Percentiles rank a stretch among this genome's conserved stretches.
phyloP scores from a whole-genome alignment of 1,140 invertebrate genomes.

The Drosophila grimshawi region DNA sequence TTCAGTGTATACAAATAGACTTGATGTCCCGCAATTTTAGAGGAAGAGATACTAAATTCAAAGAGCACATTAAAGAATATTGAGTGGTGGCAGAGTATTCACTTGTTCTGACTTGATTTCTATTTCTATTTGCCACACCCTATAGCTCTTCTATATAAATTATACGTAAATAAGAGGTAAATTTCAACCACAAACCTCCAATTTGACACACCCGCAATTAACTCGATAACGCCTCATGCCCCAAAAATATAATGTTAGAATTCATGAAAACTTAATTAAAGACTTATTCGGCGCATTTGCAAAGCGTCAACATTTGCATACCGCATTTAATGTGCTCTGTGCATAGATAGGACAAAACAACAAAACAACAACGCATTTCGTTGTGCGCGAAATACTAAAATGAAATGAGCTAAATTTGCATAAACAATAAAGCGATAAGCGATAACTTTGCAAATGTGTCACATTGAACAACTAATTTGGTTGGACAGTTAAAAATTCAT shows the following conservation, averaged over 20 bases:
- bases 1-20: no score
- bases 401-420: conserved; percentile 77
- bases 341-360: conserved; percentile 60
- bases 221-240: conserved; percentile 45
- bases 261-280: conserved; percentile 81
- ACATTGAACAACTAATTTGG: conserved; percentile 78
- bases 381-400: conserved; percentile 65
- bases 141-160: conserved; percentile 3
- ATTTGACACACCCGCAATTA: conserved; percentile 8
- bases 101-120: no score
- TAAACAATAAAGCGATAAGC: conserved; percentile 81
- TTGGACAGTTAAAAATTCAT: conserved; percentile 57
- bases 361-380: conserved; percentile 44
- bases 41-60: no score
- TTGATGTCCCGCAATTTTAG: no score
- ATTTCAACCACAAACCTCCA: neutral
- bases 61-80: no score
- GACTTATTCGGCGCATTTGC: conserved; percentile 65
- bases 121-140: neutral
- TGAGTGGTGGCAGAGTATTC: no score
- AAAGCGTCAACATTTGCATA: conserved; percentile 76
- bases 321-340: conserved; percentile 71
- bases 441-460: conserved; percentile 56
- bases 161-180: conserved; percentile 17
- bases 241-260: conserved; percentile 55